Conservation (phyloP, 2,113 vertebrate genomes). For the Dunckerocampus dactyliophorus region DNA sequence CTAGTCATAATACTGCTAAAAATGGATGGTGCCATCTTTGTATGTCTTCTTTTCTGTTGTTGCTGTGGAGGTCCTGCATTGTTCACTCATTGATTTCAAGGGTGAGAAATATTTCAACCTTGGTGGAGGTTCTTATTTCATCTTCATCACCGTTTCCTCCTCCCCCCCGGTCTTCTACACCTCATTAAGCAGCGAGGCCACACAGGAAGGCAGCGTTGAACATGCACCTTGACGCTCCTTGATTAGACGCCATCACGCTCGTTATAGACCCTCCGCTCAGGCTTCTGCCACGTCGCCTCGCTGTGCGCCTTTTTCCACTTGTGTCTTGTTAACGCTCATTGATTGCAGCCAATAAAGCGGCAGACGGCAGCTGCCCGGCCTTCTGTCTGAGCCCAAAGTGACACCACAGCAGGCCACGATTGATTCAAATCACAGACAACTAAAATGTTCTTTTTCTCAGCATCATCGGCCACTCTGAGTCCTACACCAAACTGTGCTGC, state of each 20-base stretch:
- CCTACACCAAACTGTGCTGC: conserved; percentile 96
- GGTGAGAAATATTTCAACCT: not conserved
- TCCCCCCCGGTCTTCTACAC: conserved; percentile 38
- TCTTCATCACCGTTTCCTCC: conserved; percentile 32
- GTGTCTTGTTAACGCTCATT: conserved; percentile 36
- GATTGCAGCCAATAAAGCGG: conserved; percentile 54
- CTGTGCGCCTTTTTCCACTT: not conserved
- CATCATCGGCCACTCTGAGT: conserved; percentile 67
- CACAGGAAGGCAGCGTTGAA: not conserved
- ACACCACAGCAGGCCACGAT: not conserved
- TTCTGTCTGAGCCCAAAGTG: conserved; percentile 19
- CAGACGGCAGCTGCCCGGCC: conserved; percentile 21
- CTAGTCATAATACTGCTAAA: too few species aligned
- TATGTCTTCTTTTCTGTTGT: too few species aligned
- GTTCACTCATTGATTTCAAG: not conserved
- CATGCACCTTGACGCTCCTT: conserved; percentile 49
- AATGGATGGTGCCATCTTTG: too few species aligned
- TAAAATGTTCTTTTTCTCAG: conserved; percentile 41
- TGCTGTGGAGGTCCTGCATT: not conserved
- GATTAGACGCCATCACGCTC: conserved; percentile 52
- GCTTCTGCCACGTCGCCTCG: conserved; percentile 6
- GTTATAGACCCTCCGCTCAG: conserved; percentile 21
- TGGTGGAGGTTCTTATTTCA: not conserved
- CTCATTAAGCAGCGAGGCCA: conserved; percentile 66
- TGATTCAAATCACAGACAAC: conserved; percentile 17